phyloP scores from a whole-genome alignment of 2,888 invertebrate genomes.

The Scaeva pyrastri region DNA sequence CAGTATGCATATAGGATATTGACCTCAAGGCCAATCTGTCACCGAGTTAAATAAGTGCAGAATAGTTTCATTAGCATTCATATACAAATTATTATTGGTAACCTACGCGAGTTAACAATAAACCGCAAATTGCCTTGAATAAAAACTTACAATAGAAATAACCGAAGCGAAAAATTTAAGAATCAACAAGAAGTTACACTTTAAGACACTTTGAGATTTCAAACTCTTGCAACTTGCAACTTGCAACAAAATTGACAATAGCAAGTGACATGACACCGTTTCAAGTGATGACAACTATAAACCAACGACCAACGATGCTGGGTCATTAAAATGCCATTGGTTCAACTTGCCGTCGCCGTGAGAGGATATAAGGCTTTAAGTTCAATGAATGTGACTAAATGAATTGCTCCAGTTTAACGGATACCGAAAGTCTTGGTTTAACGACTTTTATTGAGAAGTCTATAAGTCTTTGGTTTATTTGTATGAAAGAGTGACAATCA shows the following conservation, averaged over 20 bases:
- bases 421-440: slow-evolving; percentile 21
- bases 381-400: slow-evolving; percentile 22
- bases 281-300: background rate
- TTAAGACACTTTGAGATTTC: slow-evolving; percentile 19
- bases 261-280: slow-evolving; percentile 20
- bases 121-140: slow-evolving; percentile 53
- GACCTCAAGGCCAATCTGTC: slow-evolving; percentile 51
- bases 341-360: slow-evolving; percentile 30
- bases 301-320: background rate
- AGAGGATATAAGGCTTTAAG: slow-evolving; percentile 47
- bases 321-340: slow-evolving; percentile 66
- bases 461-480: slow-evolving; percentile 1
- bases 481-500: slow-evolving; percentile 14
- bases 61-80: slow-evolving; percentile 40
- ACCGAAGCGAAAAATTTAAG: slow-evolving; percentile 56
- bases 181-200: slow-evolving; percentile 2
- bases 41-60: slow-evolving; percentile 42
- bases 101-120: slow-evolving; percentile 13
- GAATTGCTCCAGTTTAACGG: slow-evolving; percentile 59
- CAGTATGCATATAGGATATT: slow-evolving; percentile 40
- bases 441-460: background rate
- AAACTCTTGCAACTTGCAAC: slow-evolving; percentile 22
- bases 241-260: background rate
- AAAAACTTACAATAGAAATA: slow-evolving; percentile 45
- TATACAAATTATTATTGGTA: background rate